Evolutionary conservation across 2,888 invertebrate species (phyloP).

Genomic region (Drosophila paracracens): DNA sequence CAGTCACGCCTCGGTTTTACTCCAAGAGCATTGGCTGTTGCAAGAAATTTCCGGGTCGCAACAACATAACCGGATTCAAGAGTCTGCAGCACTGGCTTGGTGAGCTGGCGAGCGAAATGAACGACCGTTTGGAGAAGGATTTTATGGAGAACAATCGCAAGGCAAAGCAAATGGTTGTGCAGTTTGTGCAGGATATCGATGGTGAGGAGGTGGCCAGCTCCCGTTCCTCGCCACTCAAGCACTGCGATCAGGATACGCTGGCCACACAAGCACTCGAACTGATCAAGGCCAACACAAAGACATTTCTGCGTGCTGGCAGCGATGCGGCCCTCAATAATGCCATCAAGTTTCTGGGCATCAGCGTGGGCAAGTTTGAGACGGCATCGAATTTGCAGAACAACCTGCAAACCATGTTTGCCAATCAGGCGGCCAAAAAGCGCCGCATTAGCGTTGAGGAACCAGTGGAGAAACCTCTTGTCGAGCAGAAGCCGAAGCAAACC

Average conservation of each 20-base stretch:
- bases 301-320: slow-evolving; percentile 80
- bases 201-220: slow-evolving; percentile 88
- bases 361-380: slow-evolving; percentile 92
- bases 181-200: slow-evolving; percentile 87
- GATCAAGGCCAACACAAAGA: slow-evolving; percentile 87
- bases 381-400: slow-evolving; percentile 86
- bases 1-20: slow-evolving; percentile 92
- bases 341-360: slow-evolving; percentile 90
- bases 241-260: slow-evolving; percentile 89
- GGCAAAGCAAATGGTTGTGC: slow-evolving; percentile 91
- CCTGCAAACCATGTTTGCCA: slow-evolving; percentile 87
- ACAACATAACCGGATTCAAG: slow-evolving; percentile 89
- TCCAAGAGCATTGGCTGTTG: slow-evolving; percentile 98
- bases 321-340: slow-evolving; percentile 85
- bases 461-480: slow-evolving; percentile 16
- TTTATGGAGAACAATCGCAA: slow-evolving; percentile 91
- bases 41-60: slow-evolving; percentile 95
- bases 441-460: slow-evolving; percentile 58
- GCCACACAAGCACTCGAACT: slow-evolving; percentile 88
- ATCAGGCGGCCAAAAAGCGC: slow-evolving; percentile 79
- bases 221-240: slow-evolving; percentile 87
- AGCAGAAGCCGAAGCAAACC: slow-evolving; percentile 47
- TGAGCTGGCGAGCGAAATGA: slow-evolving; percentile 92
- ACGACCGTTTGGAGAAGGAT: slow-evolving; percentile 93
- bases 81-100: slow-evolving; percentile 92